These are phyloP conservation scores for Nymphicus hollandicus DNA, from an alignment of 2,113 vertebrate species.

Conservation along the genomic window DNA sequence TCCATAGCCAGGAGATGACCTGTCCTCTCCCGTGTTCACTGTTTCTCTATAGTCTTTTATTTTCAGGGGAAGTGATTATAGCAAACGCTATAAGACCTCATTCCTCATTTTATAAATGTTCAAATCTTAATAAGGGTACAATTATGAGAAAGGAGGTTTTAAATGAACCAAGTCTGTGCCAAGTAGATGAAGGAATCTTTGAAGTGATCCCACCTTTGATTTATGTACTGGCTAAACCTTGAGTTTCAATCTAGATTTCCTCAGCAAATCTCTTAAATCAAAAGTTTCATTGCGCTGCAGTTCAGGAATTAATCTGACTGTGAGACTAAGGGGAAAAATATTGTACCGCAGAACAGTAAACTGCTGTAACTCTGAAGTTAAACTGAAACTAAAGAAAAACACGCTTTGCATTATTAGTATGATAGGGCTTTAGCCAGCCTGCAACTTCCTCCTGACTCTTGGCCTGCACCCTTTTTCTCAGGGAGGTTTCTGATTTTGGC, in stretches of 20 bases:
- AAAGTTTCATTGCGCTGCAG: conserved; percentile 48
- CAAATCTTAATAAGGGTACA: conserved; percentile 46
- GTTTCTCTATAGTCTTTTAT: conserved; percentile 17
- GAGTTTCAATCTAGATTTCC: conserved; percentile 65
- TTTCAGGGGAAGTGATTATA: conserved; percentile 50
- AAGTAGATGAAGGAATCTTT: conserved; percentile 63
- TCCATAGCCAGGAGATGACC: conserved; percentile 40
- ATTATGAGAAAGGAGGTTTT: conserved; percentile 46
- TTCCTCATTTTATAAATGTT: conserved; percentile 55
- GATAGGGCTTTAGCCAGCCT: conserved; percentile 54
- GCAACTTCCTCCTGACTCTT: conserved; percentile 10
- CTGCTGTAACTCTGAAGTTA: conserved; percentile 42
- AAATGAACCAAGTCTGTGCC: conserved; percentile 35
- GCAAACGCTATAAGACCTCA: conserved; percentile 8
- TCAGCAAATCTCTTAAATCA: conserved; percentile 68
- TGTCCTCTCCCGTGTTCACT: not conserved
- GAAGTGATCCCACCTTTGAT: conserved; percentile 65
- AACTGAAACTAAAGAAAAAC: conserved; percentile 55
- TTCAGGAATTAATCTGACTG: conserved; percentile 58
- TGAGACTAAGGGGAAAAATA: conserved; percentile 48
- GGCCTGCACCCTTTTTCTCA: conserved; percentile 15
- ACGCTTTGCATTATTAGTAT: conserved; percentile 22
- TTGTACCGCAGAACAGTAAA: conserved; percentile 31
- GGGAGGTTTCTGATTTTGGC: conserved; percentile 31
- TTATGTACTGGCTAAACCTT: conserved; percentile 57